Base-by-base conservation (phyloP, 2,888 invertebrate genomes). In the Cantharis lateralis region DNA sequence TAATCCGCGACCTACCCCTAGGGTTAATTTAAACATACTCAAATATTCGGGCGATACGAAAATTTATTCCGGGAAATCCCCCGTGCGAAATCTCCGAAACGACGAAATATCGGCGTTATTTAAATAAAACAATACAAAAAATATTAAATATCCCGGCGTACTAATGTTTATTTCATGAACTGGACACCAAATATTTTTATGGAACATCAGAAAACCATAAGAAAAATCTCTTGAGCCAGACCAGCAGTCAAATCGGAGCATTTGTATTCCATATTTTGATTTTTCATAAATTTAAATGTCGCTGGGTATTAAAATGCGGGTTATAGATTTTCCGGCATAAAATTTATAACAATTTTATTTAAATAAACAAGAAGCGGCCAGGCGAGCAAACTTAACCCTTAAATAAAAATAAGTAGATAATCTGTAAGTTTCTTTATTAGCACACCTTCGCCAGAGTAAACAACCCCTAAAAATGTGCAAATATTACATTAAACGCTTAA, bases 211-310 rank as follows among this genome's bases (percentile, higher is more conserved):
- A 72, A 74, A 63, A 68, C 74, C 68, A 76, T 80, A 77, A 75
- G 24, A 15, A 68, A 75, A 72, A 80, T 78, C 80, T 78, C 72
- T 80, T 80, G 80, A 80, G 76, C 80, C 78, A 66, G 70, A 61
- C 72, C 72, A 61, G 64, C 63, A 78, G 78, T 70, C 75, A 78
- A 78, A 78, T 78, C 62, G 70, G 72, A 48, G 61, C 78, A 78
- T 78, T 78, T 75, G 26, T 78, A 78, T 78, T 64, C 78, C 78
- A 78, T 78, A 78, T 78, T 78, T 78, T 78, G 75, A 78, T 72
- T 78, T 78, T 72, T 20, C 66, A 18, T 66, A 18, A 24, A 66
- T 66, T 66, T 66, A 66, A 66, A 66, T 66, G 20, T 66, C 9
- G 13, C 20, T 1, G 11, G 64, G n/a, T 24, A 66, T 66, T 15